A percentile compares a stretch with the other conserved stretches of the same genome.
Evolutionary conservation across 2,888 invertebrate species (phyloP).

Genomic region (Biston betularia): DNA sequence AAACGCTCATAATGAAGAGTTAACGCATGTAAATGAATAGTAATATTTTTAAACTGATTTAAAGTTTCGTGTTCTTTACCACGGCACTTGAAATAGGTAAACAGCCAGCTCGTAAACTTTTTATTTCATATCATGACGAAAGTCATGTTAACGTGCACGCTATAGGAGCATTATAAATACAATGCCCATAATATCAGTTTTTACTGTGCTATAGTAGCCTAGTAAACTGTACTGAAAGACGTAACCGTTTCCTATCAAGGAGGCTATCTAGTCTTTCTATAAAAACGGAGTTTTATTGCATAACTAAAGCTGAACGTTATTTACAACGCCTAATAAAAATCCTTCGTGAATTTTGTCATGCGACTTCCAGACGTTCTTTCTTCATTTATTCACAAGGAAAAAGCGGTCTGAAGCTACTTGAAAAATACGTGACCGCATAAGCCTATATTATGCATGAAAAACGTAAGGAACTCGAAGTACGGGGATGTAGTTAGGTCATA

Average conservation of each 20-base stretch:
- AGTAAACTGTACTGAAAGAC: slow-evolving; percentile 26
- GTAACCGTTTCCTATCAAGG: slow-evolving; percentile 29
- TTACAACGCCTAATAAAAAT: slow-evolving; percentile 43
- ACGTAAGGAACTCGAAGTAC: slow-evolving; percentile 41
- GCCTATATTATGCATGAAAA: slow-evolving; percentile 74
- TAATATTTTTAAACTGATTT: slow-evolving; percentile 35
- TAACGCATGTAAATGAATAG: slow-evolving; percentile 29
- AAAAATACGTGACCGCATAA: slow-evolving; percentile 80
- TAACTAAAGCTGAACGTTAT: slow-evolving; percentile 50
- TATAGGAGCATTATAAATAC: slow-evolving; percentile 33
- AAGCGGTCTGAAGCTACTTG: slow-evolving; percentile 75
- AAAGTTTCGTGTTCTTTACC: slow-evolving; percentile 29
- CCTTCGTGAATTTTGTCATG: slow-evolving; percentile 57
- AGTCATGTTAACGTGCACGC: slow-evolving; percentile 26
- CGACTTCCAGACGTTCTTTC: slow-evolving; percentile 74
- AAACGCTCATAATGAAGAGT: slow-evolving; percentile 15
- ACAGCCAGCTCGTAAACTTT: slow-evolving; percentile 31
- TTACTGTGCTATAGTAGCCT: slow-evolving; percentile 21
- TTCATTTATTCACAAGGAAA: slow-evolving; percentile 79
- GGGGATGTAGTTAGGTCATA: slow-evolving; percentile 46
- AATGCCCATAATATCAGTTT: slow-evolving; percentile 31
- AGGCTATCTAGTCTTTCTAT: slow-evolving; percentile 29
- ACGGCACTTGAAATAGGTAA: slow-evolving; percentile 24
- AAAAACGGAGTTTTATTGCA: slow-evolving; percentile 29
- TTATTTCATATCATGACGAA: slow-evolving; percentile 33